phyloP scores from a whole-genome alignment of 2,888 invertebrate genomes.

The Neoscelio sp. region DNA sequence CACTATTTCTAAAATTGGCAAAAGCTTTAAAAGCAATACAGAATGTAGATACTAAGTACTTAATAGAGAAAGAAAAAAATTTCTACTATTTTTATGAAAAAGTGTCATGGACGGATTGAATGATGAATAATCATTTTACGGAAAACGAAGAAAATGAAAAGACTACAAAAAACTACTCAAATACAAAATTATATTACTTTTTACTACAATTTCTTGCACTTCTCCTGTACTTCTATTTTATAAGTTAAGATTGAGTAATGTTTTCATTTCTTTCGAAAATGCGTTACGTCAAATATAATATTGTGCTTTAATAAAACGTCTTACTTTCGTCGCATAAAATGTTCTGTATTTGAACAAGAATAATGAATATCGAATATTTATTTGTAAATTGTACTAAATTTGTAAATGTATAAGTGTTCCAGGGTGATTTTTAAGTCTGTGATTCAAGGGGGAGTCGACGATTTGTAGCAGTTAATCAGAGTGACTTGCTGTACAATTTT shows the following conservation, averaged over 20 bases:
- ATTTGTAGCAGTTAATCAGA: conserved; percentile 19
- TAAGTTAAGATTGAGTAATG: neutral
- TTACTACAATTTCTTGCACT: no score
- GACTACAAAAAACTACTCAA: neutral
- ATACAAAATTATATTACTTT: no score
- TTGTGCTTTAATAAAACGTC: neutral
- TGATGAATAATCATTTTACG: neutral
- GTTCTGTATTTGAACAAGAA: neutral
- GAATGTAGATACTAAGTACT: conserved; percentile 39
- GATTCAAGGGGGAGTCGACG: conserved; percentile 44
- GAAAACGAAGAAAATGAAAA: neutral
- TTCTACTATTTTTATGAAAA: conserved; percentile 56
- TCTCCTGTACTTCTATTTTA: no score
- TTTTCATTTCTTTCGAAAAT: conserved; percentile 6
- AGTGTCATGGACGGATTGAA: neutral
- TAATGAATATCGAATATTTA: conserved; percentile 11
- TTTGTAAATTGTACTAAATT: conserved; percentile 36
- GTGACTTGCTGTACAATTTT: conserved; percentile 35
- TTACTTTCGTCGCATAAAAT: neutral
- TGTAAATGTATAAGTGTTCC: conserved; percentile 30
- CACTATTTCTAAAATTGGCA: neutral
- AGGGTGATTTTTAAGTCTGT: conserved; percentile 50
- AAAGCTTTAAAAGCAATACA: conserved; percentile 49
- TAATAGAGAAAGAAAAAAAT: conserved; percentile 28
- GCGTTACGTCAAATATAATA: neutral